Evolutionary conservation across 1,140 invertebrate genomes (phyloP), one percentile per base, ranked within the genome.

Genomic region (Calycopis cecrops): DNA sequence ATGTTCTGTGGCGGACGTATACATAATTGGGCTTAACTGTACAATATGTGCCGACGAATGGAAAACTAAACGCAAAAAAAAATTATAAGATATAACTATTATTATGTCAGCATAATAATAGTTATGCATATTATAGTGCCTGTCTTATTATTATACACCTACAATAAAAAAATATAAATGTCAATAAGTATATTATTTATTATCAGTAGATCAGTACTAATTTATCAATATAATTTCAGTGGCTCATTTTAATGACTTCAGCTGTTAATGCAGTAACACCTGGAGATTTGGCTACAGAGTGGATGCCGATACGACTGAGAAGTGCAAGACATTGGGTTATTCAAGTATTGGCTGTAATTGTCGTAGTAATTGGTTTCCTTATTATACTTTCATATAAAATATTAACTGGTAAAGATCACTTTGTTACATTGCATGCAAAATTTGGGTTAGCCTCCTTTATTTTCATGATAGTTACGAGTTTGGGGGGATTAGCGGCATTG

Each of bases 231-330:
- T 34, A 35, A 42, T 83, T 86, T 54, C 72, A 88, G 87, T 88
- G 85, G 85, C 57, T 87, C 28, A 62, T 88, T 16, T 65, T 88
- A 12, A 88, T 88, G 86, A 74, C 82, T 14, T 72, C 79, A 37
- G 87, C 85, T 34, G 62, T 88, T 9, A 87, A 88, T 71, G 77
- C 87, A 12, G 69, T 88, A n/a, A 77, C 83, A 44, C 85, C 87
- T 35, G 84, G 83, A 11, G 87, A 88, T 52, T 65, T 85, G 9
- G 86, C 86, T 14, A 85, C 86, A 37, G 80, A 86, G 55, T 88
- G 85, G 84, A 86, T 88, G 81, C 87, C 85, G 1, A 82, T 88
- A 55, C 67, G 83, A 18, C 62, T 87, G 6, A 66, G 82, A 18
- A 84, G 80, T 62, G 83, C 84, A 40, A 76, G 86, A 9, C 87